Evolutionary conservation across 64 coral and sea anemone species (phyloP).

Genomic region (Trachythela sp.): DNA sequence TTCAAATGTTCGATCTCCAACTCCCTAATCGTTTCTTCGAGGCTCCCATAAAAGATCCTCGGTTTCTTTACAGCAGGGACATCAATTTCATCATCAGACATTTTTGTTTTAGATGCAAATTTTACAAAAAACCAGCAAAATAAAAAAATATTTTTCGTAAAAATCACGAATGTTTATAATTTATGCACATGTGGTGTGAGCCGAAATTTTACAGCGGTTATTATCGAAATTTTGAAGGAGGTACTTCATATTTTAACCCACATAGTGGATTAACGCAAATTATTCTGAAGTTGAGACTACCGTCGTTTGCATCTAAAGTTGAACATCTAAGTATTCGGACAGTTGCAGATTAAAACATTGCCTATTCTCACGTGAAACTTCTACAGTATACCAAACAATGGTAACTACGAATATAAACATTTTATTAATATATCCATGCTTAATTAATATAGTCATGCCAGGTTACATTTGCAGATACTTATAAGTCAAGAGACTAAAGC

Average conservation of each 20-base stretch:
- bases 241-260: neutral
- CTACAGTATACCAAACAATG: too few relatives aligned
- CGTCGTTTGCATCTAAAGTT: too few relatives aligned
- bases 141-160: neutral
- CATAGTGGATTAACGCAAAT: neutral
- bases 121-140: slow-evolving; percentile 11
- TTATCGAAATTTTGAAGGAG: neutral
- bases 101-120: slow-evolving; percentile 11
- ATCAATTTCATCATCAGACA: slow-evolving; percentile 88
- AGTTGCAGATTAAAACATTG: too few relatives aligned
- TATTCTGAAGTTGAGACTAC: neutral
- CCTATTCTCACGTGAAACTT: too few relatives aligned
- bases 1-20: slow-evolving; percentile 72
- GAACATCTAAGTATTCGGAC: too few relatives aligned
- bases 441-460: neutral
- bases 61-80: slow-evolving; percentile 71
- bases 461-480: neutral
- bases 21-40: slow-evolving; percentile 53
- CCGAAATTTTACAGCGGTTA: neutral
- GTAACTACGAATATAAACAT: too few relatives aligned
- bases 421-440: too few relatives aligned
- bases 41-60: slow-evolving; percentile 88
- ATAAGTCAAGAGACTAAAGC: too few relatives aligned
- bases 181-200: neutral
- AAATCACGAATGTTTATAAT: too few relatives aligned